phyloP scores from a whole-genome alignment of 2,888 invertebrate genomes.

The Chesias legatella region DNA sequence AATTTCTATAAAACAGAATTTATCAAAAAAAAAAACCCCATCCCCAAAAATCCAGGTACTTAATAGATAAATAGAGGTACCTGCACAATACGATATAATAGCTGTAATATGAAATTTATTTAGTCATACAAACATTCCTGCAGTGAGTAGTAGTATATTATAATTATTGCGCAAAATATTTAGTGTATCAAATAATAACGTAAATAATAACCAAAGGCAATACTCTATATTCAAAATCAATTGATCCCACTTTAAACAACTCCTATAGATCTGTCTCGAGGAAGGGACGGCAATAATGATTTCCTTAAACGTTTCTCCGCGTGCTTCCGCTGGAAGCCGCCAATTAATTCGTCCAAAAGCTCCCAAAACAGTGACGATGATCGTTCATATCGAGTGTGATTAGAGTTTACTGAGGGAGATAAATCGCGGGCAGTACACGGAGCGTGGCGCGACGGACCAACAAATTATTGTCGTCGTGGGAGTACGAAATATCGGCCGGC shows the following conservation, averaged over 20 bases:
- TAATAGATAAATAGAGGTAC: no score
- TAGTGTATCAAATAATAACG: no score
- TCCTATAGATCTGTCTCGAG: constrained; percentile 16
- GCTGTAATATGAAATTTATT: no score
- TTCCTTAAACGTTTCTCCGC: constrained; percentile 16
- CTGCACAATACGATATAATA: no score
- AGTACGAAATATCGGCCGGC: constrained; percentile 66
- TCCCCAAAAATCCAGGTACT: no score
- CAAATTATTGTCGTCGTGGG: constrained; percentile 75
- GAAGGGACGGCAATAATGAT: constrained; percentile 19
- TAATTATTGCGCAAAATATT: no score
- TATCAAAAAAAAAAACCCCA: no score
- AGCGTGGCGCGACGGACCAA: constrained; percentile 63
- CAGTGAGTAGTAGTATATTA: no score
- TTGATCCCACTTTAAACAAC: constrained; percentile 7
- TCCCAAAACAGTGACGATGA: constrained; percentile 42
- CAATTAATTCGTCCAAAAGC: constrained; percentile 31
- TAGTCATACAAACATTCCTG: no score
- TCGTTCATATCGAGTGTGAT: constrained; percentile 53
- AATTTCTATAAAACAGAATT: no score
- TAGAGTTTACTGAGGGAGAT: constrained; percentile 60
- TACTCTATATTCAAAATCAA: constrained; percentile 7
- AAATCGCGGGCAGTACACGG: constrained; percentile 59
- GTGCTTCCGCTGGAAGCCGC: constrained; percentile 16
- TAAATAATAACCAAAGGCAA: background rate